A percentile compares a stretch with the other conserved stretches of the same genome.
Evolutionary conservation across 2,797 vertebrate species (phyloP).

Genomic region (Chloroceryle amazona): DNA sequence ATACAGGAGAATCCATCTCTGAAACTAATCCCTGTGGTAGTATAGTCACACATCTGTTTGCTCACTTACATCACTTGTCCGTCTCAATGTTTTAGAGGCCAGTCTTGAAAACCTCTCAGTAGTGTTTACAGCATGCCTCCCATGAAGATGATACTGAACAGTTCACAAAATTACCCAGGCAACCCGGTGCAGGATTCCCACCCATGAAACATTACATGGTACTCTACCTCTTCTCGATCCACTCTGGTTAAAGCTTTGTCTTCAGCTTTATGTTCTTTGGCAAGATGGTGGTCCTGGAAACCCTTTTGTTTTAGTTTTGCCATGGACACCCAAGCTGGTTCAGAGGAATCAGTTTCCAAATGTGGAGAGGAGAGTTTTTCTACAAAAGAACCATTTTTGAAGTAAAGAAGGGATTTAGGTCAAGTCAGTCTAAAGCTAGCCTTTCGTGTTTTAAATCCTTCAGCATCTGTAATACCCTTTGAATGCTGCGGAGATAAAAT

Average conservation of each 20-base stretch:
- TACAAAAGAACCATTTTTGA: conserved; percentile 67
- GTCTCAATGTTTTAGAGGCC: not conserved
- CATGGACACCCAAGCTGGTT: conserved; percentile 88
- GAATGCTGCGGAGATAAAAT: not conserved
- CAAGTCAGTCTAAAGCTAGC: not conserved
- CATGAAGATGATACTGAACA: not conserved
- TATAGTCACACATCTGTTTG: rapidly evolving
- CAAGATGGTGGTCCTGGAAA: conserved; percentile 81
- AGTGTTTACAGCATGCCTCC: not conserved
- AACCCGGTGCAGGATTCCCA: not conserved
- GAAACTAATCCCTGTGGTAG: not conserved
- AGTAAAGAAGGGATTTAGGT: conserved; percentile 39
- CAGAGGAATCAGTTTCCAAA: conserved; percentile 21
- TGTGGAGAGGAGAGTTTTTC: conserved; percentile 29
- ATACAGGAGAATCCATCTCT: not conserved
- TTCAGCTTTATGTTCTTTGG: conserved; percentile 63
- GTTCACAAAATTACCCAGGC: not conserved
- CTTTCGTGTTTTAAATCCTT: conserved; percentile 18
- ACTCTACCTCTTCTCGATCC: conserved; percentile 55
- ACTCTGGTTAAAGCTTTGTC: conserved; percentile 64
- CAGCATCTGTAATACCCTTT: conserved; percentile 28
- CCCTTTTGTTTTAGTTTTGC: conserved; percentile 88
- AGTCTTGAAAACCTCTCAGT: not conserved
- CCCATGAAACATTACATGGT: not conserved
- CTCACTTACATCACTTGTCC: not conserved